Evolutionary conservation across 2,888 invertebrate species (phyloP).

Genomic region (Erynnis tages): DNA sequence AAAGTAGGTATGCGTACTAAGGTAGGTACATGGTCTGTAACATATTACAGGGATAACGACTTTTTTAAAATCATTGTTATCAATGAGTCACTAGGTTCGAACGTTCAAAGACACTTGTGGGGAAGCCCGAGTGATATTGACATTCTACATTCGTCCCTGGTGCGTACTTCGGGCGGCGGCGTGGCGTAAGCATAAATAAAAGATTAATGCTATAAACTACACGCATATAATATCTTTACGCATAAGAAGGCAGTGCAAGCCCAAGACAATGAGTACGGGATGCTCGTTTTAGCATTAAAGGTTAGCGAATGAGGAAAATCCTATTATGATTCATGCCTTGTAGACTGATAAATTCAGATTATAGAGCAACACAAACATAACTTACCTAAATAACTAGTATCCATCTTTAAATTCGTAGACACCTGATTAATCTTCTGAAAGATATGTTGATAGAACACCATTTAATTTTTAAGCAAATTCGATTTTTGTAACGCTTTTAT

Average conservation of each 20-base stretch:
- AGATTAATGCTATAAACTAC: conserved; percentile 16
- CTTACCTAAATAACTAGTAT: too few species aligned
- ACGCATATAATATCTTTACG: conserved; percentile 16
- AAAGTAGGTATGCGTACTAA: too few species aligned
- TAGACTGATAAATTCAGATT: too few species aligned
- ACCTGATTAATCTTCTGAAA: too few species aligned
- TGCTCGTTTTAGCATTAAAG: not conserved
- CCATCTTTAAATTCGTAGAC: too few species aligned
- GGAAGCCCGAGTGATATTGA: conserved; percentile 62
- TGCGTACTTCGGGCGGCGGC: conserved; percentile 14
- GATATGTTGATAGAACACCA: too few species aligned
- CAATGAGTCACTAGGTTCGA: conserved; percentile 33
- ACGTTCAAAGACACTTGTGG: conserved; percentile 40
- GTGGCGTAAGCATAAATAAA: conserved; percentile 19
- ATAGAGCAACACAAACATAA: too few species aligned
- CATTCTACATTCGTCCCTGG: conserved; percentile 52
- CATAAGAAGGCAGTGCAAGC: conserved; percentile 2
- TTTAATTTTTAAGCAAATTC: too few species aligned
- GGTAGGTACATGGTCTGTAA: too few species aligned
- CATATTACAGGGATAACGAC: too few species aligned
- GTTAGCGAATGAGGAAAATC: conserved; percentile 27
- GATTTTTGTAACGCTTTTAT: too few species aligned
- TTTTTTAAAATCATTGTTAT: not conserved
- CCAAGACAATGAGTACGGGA: not conserved
- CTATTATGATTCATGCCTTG: conserved; percentile 5